phyloP scores from a whole-genome alignment of 2,888 invertebrate genomes.

The Tuta absoluta region DNA sequence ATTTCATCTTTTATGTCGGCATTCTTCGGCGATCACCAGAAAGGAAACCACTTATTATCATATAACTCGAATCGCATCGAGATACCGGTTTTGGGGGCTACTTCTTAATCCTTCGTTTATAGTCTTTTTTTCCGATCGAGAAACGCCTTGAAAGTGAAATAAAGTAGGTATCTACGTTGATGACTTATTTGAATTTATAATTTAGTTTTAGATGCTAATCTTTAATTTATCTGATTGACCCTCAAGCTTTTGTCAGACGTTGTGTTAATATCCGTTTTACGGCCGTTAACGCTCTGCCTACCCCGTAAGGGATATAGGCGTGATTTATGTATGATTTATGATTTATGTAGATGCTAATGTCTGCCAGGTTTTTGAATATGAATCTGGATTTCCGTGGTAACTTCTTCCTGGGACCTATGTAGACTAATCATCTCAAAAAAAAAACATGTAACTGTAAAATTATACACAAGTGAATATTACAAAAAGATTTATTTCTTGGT shows the following conservation, averaged over 20 bases:
- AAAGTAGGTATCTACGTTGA: background rate
- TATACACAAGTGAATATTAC: background rate
- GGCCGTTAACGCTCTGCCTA: too few relatives aligned
- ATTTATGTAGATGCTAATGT: too few relatives aligned
- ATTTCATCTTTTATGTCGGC: background rate
- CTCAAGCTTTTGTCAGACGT: too few relatives aligned
- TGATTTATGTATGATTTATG: too few relatives aligned
- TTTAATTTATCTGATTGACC: too few relatives aligned
- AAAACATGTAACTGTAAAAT: too few relatives aligned
- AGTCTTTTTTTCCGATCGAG: background rate
- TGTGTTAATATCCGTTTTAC: too few relatives aligned
- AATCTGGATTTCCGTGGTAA: too few relatives aligned
- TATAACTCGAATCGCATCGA: background rate
- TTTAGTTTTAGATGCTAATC: background rate
- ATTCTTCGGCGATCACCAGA: conserved; percentile 6
- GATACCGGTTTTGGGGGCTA: background rate
- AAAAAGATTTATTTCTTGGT: background rate
- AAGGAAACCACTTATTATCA: background rate
- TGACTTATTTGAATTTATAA: background rate
- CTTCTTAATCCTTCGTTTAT: background rate
- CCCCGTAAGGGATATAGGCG: too few relatives aligned
- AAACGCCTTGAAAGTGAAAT: background rate
- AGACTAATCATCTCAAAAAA: too few relatives aligned
- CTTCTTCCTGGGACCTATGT: too few relatives aligned
- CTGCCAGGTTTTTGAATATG: too few relatives aligned